A percentile compares a stretch with the other conserved stretches of the same genome.
Conservation (phyloP, 2,113 vertebrate species). For the Actenoides hombroni region DNA sequence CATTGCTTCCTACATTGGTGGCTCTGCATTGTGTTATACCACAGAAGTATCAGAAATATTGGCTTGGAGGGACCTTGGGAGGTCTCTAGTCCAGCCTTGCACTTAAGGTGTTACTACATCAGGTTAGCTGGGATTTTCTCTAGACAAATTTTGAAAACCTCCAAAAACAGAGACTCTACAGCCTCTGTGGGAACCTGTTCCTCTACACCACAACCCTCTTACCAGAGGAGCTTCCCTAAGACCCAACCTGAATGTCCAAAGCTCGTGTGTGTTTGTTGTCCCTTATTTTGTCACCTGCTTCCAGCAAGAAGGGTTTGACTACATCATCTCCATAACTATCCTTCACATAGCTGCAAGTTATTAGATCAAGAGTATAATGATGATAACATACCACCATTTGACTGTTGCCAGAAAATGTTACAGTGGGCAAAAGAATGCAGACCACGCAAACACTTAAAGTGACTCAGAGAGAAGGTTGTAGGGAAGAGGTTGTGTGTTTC, state of each 20-base stretch:
- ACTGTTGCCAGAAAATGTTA: neutral
- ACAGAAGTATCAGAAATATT: neutral
- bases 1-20: neutral
- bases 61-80: neutral
- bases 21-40: fast-evolving
- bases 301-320: neutral
- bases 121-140: neutral
- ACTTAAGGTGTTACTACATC: neutral
- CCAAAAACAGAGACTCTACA: neutral
- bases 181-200: neutral
- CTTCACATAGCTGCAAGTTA: neutral
- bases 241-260: neutral
- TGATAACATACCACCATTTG: neutral
- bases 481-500: neutral
- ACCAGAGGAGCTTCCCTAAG: neutral
- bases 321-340: neutral
- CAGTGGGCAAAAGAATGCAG: neutral
- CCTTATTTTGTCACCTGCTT: neutral
- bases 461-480: neutral
- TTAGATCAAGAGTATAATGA: neutral
- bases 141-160: neutral
- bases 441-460: neutral
- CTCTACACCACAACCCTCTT: neutral
- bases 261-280: neutral
- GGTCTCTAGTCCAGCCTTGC: neutral